Percentiles rank a stretch among this genome's conserved stretches.
Conservation (phyloP, 2,888 invertebrate genomes). For the Ecliptopera silaceata region DNA sequence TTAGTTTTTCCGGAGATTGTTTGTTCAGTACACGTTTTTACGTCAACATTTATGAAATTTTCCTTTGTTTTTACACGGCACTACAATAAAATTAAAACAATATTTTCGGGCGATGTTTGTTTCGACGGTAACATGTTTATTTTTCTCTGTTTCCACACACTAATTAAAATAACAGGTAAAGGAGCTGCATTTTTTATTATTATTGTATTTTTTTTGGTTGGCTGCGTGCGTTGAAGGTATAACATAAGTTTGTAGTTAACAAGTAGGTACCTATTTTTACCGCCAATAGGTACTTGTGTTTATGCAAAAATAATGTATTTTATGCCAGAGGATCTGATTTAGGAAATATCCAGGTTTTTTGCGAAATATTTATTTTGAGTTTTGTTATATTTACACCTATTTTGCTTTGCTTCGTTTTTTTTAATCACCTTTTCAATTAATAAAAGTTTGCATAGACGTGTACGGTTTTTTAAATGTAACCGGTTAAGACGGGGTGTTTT, state of each 20-base stretch:
- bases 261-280: too few relatives aligned
- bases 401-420: too few relatives aligned
- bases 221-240: neutral
- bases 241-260: too few relatives aligned
- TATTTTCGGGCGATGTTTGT: conserved; percentile 35
- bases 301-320: too few relatives aligned
- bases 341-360: too few relatives aligned
- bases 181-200: conserved; percentile 44
- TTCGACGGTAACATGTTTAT: conserved; percentile 31
- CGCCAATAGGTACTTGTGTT: too few relatives aligned
- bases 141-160: conserved; percentile 13
- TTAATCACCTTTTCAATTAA: too few relatives aligned
- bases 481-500: conserved; percentile 43
- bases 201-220: conserved; percentile 33
- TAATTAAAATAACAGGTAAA: conserved; percentile 27
- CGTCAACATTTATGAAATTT: conserved; percentile 73
- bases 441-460: too few relatives aligned
- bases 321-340: too few relatives aligned
- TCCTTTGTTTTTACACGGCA: conserved; percentile 43
- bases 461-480: neutral
- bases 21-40: conserved; percentile 67
- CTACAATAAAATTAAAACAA: conserved; percentile 20
- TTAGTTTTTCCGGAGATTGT: conserved; percentile 80
- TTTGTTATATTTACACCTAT: too few relatives aligned
- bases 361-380: too few relatives aligned